Conservation (phyloP, 2,797 vertebrate species). For the Synaphobranchus kaupii region DNA sequence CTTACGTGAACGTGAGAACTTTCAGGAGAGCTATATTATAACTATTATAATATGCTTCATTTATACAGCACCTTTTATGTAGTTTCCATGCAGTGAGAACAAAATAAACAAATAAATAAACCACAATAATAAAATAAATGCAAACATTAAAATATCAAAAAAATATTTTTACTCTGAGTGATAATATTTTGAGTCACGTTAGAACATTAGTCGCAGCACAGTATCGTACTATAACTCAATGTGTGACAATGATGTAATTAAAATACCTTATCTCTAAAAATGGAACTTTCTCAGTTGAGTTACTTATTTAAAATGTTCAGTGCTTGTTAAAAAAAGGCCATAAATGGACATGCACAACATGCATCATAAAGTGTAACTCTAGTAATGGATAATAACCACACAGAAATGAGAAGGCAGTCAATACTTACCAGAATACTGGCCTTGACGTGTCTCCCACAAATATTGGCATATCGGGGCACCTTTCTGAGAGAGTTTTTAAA, state of each 20-base stretch:
- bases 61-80: neutral
- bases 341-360: neutral
- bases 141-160: neutral
- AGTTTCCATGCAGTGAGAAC: neutral
- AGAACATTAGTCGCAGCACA: no score
- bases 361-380: no score
- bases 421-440: constrained; percentile 75
- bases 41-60: neutral
- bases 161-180: neutral
- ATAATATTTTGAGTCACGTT: neutral
- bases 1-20: neutral
- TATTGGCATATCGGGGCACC: constrained; percentile 72
- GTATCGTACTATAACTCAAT: no score
- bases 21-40: neutral
- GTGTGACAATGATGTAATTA: no score
- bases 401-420: neutral
- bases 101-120: neutral
- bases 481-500: constrained; percentile 66
- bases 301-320: no score
- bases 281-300: no score
- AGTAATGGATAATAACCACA: neutral
- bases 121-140: neutral
- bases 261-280: no score
- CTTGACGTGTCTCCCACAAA: constrained; percentile 78
- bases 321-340: no score